A percentile compares a stretch with the other conserved stretches of the same genome.
phyloP scores from a whole-genome alignment of 1,140 invertebrate genomes.

The Megalopta genalis region DNA sequence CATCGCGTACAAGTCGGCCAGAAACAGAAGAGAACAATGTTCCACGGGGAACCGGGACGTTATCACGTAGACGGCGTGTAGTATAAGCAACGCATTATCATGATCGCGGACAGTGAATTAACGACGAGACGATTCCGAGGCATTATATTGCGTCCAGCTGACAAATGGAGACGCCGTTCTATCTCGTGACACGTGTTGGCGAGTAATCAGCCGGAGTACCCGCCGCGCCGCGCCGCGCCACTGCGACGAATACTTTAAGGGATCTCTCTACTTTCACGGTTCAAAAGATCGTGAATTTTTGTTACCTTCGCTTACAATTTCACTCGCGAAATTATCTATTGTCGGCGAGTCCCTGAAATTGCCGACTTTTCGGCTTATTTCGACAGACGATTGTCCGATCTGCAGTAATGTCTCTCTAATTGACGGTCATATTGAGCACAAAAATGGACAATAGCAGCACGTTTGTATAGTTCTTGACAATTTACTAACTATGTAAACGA shows the following conservation, averaged over 20 bases:
- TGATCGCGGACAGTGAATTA: constrained; percentile 58
- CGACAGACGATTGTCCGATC: too few species aligned
- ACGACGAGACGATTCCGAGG: constrained; percentile 55
- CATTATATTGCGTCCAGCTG: constrained; percentile 59
- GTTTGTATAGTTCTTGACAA: too few species aligned
- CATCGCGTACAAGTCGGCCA: background rate
- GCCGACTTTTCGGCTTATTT: too few species aligned
- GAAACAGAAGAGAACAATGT: constrained; percentile 25
- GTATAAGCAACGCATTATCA: constrained; percentile 48
- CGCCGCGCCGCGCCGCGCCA: constrained; percentile 33
- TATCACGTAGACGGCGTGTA: constrained; percentile 37
- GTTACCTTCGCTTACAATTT: too few species aligned
- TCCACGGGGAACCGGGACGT: background rate
- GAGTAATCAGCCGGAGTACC: constrained; percentile 74
- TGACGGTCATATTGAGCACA: too few species aligned
- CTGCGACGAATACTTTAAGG: constrained; percentile 68
- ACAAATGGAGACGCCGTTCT: constrained; percentile 60
- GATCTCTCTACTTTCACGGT: constrained; percentile 67
- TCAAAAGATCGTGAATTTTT: too few species aligned
- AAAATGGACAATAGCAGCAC: too few species aligned
- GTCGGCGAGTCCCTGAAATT: too few species aligned
- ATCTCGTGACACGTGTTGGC: constrained; percentile 60
- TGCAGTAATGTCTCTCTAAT: too few species aligned
- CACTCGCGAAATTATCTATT: too few species aligned
- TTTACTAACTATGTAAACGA: too few species aligned